Percentiles rank a stretch among this genome's conserved stretches.
These are phyloP conservation scores for Litoditis marina DNA, from an alignment of 2,888 invertebrate genomes.

Conservation along the genomic window DNA sequence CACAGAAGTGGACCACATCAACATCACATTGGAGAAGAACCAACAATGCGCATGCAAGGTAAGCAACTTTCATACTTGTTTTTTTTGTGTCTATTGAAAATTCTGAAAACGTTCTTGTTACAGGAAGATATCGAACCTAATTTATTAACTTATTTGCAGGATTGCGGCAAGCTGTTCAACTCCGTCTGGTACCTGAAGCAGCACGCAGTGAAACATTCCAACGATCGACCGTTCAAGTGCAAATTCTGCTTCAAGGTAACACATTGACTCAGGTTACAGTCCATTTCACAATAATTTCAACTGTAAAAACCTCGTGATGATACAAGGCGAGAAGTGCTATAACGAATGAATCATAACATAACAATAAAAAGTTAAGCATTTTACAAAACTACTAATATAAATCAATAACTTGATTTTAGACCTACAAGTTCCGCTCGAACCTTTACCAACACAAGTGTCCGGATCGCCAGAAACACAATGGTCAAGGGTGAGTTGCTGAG, in stretches of 20 bases:
- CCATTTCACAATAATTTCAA: too few relatives aligned
- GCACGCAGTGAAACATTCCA: conserved; percentile 60
- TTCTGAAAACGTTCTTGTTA: too few relatives aligned
- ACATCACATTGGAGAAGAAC: conserved; percentile 59
- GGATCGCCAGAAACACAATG: conserved; percentile 48
- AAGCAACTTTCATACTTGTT: too few relatives aligned
- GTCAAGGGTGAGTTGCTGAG: conserved; percentile 24
- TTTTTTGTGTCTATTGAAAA: too few relatives aligned
- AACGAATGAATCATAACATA: too few relatives aligned
- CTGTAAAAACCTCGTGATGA: too few relatives aligned
- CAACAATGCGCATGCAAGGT: conserved; percentile 60
- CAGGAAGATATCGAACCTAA: too few relatives aligned
- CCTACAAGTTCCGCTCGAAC: conserved; percentile 62
- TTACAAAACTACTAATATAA: too few relatives aligned
- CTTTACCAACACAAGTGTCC: conserved; percentile 62
- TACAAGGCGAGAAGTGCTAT: too few relatives aligned
- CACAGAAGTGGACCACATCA: conserved; percentile 57
- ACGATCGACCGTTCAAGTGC: conserved; percentile 61
- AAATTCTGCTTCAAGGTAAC: conserved; percentile 59
- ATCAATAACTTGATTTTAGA: conserved; percentile 32
- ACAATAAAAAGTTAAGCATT: too few relatives aligned
- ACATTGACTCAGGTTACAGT: too few relatives aligned
- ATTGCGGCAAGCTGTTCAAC: conserved; percentile 60
- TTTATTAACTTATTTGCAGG: conserved; percentile 21
- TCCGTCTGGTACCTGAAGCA: conserved; percentile 61